These are phyloP conservation scores for Cephus cinctus DNA, from an alignment of 1,140 invertebrate genomes.

Conservation along the genomic window DNA sequence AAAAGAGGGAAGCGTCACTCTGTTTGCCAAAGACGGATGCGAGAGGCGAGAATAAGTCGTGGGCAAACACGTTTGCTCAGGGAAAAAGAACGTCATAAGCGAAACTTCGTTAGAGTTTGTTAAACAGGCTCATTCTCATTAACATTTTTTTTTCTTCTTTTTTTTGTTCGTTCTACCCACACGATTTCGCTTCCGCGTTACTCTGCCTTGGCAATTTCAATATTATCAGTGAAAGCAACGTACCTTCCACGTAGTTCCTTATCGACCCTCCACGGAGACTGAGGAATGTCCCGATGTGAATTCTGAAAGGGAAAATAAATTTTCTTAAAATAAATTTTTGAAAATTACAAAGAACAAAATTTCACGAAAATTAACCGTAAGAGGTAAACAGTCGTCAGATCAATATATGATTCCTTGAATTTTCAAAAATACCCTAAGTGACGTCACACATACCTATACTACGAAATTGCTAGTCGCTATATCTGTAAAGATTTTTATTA, in stretches of 20 bases:
- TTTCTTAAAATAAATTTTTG: background rate
- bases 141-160: background rate
- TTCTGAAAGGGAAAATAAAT: background rate
- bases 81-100: slow-evolving; percentile 21
- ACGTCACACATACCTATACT: too few relatives aligned
- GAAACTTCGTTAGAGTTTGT: slow-evolving; percentile 24
- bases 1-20: too few relatives aligned
- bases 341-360: background rate
- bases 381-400: too few relatives aligned
- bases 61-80: slow-evolving; percentile 19
- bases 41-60: slow-evolving; percentile 9
- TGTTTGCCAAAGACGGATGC: slow-evolving; percentile 16
- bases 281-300: too few relatives aligned
- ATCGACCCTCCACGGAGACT: too few relatives aligned
- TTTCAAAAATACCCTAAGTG: too few relatives aligned
- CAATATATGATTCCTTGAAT: too few relatives aligned
- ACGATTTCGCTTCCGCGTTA: background rate
- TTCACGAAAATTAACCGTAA: too few relatives aligned
- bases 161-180: background rate
- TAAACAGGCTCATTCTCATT: background rate
- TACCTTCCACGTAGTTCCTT: background rate
- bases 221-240: background rate
- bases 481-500: too few relatives aligned
- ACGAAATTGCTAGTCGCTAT: too few relatives aligned
- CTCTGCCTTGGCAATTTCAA: background rate